phyloP scores from a whole-genome alignment of 2,888 invertebrate genomes.

The Leucophenga maculata region DNA sequence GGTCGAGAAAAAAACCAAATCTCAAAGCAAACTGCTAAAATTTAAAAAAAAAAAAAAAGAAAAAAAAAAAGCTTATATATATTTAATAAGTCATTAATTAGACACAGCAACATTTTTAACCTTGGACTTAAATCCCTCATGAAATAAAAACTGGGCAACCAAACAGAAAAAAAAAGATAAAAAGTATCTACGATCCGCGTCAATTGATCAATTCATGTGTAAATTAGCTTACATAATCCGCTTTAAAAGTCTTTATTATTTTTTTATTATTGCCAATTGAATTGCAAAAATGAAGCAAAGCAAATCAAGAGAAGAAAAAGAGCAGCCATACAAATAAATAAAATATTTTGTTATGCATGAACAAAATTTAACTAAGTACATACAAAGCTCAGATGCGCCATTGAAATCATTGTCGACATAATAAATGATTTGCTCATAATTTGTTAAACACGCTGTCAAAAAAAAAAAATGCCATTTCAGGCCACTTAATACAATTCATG shows the following conservation, averaged over 20 bases:
- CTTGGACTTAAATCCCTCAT: conserved; percentile 55
- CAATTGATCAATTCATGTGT: conserved; percentile 58
- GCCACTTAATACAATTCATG: neutral
- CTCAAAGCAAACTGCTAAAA: neutral
- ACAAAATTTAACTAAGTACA: conserved; percentile 14
- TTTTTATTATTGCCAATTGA: conserved; percentile 61
- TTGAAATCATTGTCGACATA: conserved; percentile 18
- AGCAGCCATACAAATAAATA: neutral
- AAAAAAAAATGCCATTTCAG: neutral
- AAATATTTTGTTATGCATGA: neutral
- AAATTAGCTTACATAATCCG: conserved; percentile 62
- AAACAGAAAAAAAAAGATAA: conserved; percentile 38
- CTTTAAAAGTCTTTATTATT: conserved; percentile 42
- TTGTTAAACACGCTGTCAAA: conserved; percentile 39
- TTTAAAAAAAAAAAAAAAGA: neutral
- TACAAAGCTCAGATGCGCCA: conserved; percentile 28
- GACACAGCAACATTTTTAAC: conserved; percentile 47
- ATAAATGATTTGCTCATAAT: conserved; percentile 39
- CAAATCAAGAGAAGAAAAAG: conserved; percentile 9
- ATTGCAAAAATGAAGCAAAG: conserved; percentile 51
- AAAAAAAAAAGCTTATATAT: conserved; percentile 45
- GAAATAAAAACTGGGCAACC: conserved; percentile 39
- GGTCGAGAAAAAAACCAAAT: neutral
- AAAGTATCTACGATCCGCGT: neutral
- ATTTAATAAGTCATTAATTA: conserved; percentile 58